These are phyloP conservation scores for Myxocyprinus asiaticus DNA, from an alignment of 2,113 vertebrate genomes.

Conservation along the genomic window DNA sequence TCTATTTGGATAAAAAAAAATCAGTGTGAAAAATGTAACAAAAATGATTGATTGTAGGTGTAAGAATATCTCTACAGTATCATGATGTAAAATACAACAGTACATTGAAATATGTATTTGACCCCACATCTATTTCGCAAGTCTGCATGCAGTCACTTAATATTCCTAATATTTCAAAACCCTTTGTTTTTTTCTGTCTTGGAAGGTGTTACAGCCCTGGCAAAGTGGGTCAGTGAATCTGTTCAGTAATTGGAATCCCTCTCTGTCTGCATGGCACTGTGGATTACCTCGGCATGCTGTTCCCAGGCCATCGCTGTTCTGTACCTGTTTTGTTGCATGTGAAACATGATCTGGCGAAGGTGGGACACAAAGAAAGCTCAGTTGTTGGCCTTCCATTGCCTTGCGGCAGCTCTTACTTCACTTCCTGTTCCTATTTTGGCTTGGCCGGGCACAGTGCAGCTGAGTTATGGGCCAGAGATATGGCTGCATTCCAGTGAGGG, in stretches of 20 bases:
- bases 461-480: conserved; percentile 59
- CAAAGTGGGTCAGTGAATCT: conserved; percentile 27
- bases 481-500: conserved; percentile 56
- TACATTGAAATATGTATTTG: no score
- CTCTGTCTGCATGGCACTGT: conserved; percentile 31
- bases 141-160: background rate
- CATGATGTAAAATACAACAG: no score
- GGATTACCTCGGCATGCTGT: conserved; percentile 14
- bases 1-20: no score
- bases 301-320: conserved; percentile 32
- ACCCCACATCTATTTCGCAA: background rate
- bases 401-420: conserved; percentile 44
- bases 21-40: no score
- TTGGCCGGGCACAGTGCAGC: conserved; percentile 44
- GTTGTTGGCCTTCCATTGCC: conserved; percentile 15
- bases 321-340: conserved; percentile 46
- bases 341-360: conserved; percentile 56
- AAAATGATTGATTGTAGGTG: no score
- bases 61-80: no score
- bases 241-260: conserved; percentile 9
- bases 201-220: background rate
- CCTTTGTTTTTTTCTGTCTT: background rate
- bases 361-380: conserved; percentile 31
- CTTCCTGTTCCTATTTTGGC: conserved; percentile 62
- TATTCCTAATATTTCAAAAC: conserved; percentile 21